Evolutionary conservation across 35 echinoderm and acorn worm species (phyloP).

Genomic region (Amphiura filiformis): DNA sequence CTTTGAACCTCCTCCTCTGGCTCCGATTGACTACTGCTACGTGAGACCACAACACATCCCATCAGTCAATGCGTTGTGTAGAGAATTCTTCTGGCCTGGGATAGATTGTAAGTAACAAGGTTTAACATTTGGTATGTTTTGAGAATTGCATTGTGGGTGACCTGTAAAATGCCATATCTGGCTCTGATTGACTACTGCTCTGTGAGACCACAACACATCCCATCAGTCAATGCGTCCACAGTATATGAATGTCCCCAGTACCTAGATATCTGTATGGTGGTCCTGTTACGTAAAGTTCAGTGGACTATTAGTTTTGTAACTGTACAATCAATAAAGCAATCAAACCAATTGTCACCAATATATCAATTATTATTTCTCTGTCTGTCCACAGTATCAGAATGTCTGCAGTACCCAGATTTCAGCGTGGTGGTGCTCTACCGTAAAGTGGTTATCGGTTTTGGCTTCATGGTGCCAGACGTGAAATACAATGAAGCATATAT

Average conservation of each 20-base stretch:
- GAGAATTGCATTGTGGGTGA: too few species aligned
- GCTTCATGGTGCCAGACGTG: conserved; percentile 98
- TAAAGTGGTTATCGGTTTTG: conserved; percentile 95
- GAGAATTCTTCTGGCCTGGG: conserved; percentile 99
- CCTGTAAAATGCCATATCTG: too few species aligned
- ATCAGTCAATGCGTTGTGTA: conserved; percentile 86
- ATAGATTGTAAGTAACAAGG: conserved; percentile 92
- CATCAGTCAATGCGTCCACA: not conserved
- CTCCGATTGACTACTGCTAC: conserved; percentile 93
- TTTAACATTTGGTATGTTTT: too few species aligned
- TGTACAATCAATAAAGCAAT: too few species aligned
- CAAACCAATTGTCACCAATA: too few species aligned
- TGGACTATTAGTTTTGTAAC: too few species aligned
- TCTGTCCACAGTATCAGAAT: conserved; percentile 80
- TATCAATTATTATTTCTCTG: too few species aligned
- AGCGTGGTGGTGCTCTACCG: conserved; percentile 93
- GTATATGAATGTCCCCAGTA: too few species aligned
- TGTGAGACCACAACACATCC: not conserved
- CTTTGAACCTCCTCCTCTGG: conserved; percentile 44
- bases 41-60: conserved; percentile 94
- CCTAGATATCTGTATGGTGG: too few species aligned
- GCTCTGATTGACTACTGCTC: too few species aligned
- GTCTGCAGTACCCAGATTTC: conserved; percentile 96
- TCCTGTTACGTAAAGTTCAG: too few species aligned
- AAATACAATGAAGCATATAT: conserved; percentile 99